Evolutionary conservation across 64 coral and sea anemone genomes (phyloP).

Genomic region (Trachythela sp.): DNA sequence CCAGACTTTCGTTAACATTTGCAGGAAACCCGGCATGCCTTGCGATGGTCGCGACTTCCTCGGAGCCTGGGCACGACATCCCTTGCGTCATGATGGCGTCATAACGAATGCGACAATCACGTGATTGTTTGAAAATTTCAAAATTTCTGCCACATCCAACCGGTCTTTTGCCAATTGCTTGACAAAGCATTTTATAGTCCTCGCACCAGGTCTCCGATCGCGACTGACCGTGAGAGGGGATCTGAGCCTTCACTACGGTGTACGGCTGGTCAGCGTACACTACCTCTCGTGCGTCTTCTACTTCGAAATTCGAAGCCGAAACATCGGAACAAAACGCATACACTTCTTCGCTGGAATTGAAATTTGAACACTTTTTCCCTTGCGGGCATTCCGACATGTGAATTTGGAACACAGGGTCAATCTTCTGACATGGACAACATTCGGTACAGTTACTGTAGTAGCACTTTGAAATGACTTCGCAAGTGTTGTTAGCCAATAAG

Average conservation of each 20-base stretch:
- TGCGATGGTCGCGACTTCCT: background rate
- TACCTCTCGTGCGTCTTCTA: background rate
- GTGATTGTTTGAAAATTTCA: background rate
- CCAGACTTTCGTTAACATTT: conserved; percentile 3
- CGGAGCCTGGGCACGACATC: background rate
- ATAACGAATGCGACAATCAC: background rate
- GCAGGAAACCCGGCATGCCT: conserved; percentile 10
- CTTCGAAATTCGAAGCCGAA: background rate
- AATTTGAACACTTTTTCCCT: no score
- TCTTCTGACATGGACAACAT: no score
- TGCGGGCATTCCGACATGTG: no score
- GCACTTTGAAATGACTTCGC: no score
- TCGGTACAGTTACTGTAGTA: no score
- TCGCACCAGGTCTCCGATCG: conserved; percentile 43
- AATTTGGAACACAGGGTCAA: no score
- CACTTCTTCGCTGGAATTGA: background rate
- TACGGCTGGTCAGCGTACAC: background rate
- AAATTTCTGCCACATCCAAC: conserved; percentile 22
- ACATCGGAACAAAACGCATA: background rate
- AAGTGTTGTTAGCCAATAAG: no score
- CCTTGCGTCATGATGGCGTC: conserved; percentile 34
- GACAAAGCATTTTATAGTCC: conserved; percentile 43
- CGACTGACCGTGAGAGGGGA: conserved; percentile 33
- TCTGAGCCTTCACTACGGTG: conserved; percentile 2
- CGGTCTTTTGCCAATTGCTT: conserved; percentile 27